Evolutionary conservation across 2,888 invertebrate genomes (phyloP).

Genomic region (Strigamia crassipes): DNA sequence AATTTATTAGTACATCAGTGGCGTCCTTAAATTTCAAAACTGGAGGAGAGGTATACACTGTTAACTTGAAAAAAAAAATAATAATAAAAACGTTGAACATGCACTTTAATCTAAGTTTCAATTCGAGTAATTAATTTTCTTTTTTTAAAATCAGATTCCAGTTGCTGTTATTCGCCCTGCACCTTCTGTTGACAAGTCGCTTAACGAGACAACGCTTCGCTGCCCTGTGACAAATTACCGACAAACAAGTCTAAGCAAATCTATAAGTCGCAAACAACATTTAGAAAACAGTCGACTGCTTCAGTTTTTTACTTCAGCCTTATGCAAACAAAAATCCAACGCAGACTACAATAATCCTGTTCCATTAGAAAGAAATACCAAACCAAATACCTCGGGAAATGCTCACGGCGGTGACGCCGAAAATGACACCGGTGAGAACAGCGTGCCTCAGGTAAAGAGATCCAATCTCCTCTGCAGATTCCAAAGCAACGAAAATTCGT

Average conservation of each 20-base stretch:
- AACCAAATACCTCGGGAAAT: not conserved
- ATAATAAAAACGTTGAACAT: too few relatives aligned
- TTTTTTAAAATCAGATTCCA: not conserved
- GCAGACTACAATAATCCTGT: not conserved
- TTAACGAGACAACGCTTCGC: not conserved
- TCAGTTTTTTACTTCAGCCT: not conserved
- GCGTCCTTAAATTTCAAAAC: not conserved
- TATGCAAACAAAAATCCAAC: not conserved
- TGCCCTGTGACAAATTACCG: not conserved
- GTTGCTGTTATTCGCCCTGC: constrained; percentile 22
- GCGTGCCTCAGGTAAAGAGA: not conserved
- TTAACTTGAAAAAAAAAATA: not conserved
- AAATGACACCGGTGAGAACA: not conserved
- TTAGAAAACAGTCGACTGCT: not conserved
- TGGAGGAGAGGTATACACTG: not conserved
- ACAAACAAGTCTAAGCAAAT: not conserved
- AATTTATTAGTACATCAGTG: not conserved
- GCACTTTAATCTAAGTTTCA: not conserved
- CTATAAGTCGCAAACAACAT: not conserved
- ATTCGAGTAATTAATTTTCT: not conserved
- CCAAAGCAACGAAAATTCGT: not conserved
- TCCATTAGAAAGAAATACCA: not conserved
- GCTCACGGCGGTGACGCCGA: not conserved
- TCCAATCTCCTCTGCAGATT: not conserved
- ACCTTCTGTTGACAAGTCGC: constrained; percentile 3